Evolutionary conservation across 2,888 invertebrate species (phyloP).

Genomic region (Cataglyphis albicans): DNA sequence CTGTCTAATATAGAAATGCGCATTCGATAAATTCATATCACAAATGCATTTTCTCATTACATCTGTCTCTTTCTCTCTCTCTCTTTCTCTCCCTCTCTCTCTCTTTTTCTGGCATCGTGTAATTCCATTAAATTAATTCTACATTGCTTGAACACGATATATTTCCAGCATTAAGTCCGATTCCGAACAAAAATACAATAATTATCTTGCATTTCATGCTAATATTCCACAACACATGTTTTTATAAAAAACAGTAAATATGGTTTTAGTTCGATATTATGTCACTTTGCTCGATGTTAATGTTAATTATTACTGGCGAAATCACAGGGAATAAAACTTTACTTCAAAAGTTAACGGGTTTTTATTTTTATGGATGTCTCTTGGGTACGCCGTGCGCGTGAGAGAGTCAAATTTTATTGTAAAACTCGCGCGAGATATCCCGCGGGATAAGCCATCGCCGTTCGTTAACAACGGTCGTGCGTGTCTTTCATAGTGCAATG

Average conservation of each 20-base stretch:
- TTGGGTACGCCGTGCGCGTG: neutral
- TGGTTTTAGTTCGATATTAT: neutral
- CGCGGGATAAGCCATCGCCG: conserved; percentile 7
- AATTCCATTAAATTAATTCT: conserved; percentile 29
- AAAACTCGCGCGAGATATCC: neutral
- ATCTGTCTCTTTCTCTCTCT: neutral
- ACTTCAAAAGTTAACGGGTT: neutral
- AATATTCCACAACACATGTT: neutral
- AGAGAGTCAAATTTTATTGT: neutral
- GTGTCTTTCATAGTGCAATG: neutral
- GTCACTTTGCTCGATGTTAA: neutral
- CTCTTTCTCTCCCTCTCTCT: neutral
- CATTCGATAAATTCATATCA: conserved; percentile 30
- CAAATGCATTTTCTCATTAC: conserved; percentile 16
- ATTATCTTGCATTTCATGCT: neutral
- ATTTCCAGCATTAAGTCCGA: neutral
- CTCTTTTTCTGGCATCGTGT: neutral
- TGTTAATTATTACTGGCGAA: conserved; percentile 7
- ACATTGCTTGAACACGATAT: neutral
- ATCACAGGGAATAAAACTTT: neutral
- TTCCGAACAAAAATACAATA: conserved; percentile 13
- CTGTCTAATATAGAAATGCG: neutral
- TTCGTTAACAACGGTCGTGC: conserved; percentile 30
- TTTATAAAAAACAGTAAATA: neutral
- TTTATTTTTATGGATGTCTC: neutral